Evolutionary conservation across 2,888 invertebrate species (phyloP).

Genomic region (Epistrophe eligans): DNA sequence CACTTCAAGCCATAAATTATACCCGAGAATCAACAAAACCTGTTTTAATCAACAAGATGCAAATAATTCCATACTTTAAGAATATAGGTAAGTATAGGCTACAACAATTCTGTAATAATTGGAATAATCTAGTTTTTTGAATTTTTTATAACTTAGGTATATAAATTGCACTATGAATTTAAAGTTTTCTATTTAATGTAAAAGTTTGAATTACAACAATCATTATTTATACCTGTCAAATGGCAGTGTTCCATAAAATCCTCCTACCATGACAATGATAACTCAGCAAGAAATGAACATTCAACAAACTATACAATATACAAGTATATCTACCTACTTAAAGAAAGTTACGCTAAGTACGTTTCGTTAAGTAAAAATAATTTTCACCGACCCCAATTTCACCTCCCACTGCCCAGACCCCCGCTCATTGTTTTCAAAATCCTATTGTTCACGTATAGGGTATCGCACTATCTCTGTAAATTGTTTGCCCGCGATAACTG

Average conservation of each 20-base stretch:
- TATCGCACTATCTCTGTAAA: constrained; percentile 27
- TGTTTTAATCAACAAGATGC: constrained; percentile 3
- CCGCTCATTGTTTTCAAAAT: constrained; percentile 31
- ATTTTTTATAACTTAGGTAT: not conserved
- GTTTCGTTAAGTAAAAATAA: constrained; percentile 35
- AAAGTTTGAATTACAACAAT: not conserved
- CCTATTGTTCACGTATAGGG: constrained; percentile 52
- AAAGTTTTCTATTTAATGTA: not conserved
- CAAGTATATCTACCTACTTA: constrained; percentile 17
- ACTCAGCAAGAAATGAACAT: constrained; percentile 43
- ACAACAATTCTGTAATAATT: not conserved
- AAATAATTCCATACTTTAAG: not conserved
- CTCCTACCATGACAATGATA: constrained; percentile 67
- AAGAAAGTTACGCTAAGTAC: constrained; percentile 73
- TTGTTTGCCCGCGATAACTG: constrained; percentile 40
- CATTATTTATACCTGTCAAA: constrained; percentile 32
- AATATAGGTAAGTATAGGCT: too few relatives aligned
- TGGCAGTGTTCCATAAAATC: constrained; percentile 61
- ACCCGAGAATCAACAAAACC: constrained; percentile 3
- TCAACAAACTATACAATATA: constrained; percentile 24
- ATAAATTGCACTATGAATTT: not conserved
- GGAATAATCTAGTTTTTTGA: not conserved
- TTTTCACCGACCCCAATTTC: constrained; percentile 74
- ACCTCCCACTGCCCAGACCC: constrained; percentile 22
- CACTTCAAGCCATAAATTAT: not conserved